A percentile compares a stretch with the other conserved stretches of the same genome.
Conservation (phyloP, 2,113 vertebrate genomes). For the Siniperca chuatsi region DNA sequence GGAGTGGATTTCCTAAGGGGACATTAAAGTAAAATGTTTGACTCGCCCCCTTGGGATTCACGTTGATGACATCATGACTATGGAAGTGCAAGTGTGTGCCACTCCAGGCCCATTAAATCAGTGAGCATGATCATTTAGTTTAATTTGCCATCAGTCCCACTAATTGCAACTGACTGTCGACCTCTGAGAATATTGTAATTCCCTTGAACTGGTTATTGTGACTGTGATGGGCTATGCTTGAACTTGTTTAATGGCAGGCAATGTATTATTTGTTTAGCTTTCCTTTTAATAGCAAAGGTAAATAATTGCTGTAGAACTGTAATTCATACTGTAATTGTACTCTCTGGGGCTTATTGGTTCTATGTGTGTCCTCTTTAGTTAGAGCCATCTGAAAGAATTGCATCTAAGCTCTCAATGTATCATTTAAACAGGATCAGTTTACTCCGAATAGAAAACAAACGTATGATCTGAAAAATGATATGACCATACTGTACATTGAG, state of each 20-base stretch:
- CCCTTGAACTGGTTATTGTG: conserved; percentile 79
- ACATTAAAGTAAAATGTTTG: conserved; percentile 73
- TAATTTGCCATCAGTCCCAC: conserved; percentile 83
- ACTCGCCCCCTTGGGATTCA: conserved; percentile 62
- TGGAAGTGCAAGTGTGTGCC: conserved; percentile 45
- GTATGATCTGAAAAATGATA: neutral
- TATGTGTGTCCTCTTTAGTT: conserved; percentile 12
- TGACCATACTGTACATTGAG: conserved; percentile 36
- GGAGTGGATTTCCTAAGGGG: conserved; percentile 70
- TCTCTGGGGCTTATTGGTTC: conserved; percentile 5
- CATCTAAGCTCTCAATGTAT: conserved; percentile 1
- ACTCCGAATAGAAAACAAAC: conserved; percentile 43
- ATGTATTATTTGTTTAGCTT: conserved; percentile 62
- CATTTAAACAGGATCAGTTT: conserved; percentile 37
- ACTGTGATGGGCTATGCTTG: conserved; percentile 74
- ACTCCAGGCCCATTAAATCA: conserved; percentile 78
- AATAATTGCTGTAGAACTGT: conserved; percentile 1
- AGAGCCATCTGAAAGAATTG: neutral
- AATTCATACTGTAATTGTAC: neutral
- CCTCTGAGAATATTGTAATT: conserved; percentile 78
- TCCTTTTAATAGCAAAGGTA: conserved; percentile 12
- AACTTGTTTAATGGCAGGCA: conserved; percentile 72
- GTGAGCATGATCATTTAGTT: conserved; percentile 79
- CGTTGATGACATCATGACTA: conserved; percentile 71
- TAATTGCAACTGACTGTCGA: conserved; percentile 82